A percentile compares a stretch with the other conserved stretches of the same genome.
These are phyloP conservation scores for Puffinus mauretanicus DNA, from an alignment of 2,113 vertebrate genomes.

Conservation along the genomic window DNA sequence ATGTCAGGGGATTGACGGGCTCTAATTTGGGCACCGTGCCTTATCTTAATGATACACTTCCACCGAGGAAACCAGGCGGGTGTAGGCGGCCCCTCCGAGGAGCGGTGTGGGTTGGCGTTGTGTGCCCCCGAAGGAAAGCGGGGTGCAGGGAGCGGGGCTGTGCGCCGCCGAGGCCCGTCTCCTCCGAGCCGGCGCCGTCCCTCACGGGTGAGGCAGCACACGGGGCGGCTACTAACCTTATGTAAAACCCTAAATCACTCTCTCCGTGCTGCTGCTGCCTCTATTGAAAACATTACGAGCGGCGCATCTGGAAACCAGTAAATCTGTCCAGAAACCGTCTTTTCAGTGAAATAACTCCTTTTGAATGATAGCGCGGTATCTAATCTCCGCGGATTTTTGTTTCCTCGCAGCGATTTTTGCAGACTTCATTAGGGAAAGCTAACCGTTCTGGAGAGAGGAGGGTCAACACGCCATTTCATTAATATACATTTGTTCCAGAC, in stretches of 20 bases:
- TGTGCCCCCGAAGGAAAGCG: neutral
- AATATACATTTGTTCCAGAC: conserved; percentile 59
- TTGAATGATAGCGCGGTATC: conserved; percentile 37
- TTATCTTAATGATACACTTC: conserved; percentile 14
- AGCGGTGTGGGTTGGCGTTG: neutral
- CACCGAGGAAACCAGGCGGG: neutral
- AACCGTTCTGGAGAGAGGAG: conserved; percentile 28
- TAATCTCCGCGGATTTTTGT: conserved; percentile 33
- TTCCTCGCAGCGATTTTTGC: conserved; percentile 17
- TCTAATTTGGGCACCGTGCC: neutral
- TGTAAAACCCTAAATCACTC: conserved; percentile 23
- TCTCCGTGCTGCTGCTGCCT: conserved; percentile 19
- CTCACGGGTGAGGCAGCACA: neutral
- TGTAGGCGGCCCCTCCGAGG: neutral
- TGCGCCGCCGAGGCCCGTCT: accelerated
- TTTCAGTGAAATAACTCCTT: conserved; percentile 47
- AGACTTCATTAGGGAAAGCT: conserved; percentile 58
- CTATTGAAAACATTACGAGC: conserved; percentile 65
- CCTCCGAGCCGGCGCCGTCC: neutral
- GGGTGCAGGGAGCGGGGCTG: accelerated
- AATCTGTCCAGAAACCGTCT: conserved; percentile 57
- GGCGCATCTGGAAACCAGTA: conserved; percentile 63
- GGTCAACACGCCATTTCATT: conserved; percentile 39
- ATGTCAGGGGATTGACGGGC: neutral
- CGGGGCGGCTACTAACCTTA: conserved; percentile 18